phyloP scores from a whole-genome alignment of 2,888 invertebrate species.

The Brachyopa scutellaris region DNA sequence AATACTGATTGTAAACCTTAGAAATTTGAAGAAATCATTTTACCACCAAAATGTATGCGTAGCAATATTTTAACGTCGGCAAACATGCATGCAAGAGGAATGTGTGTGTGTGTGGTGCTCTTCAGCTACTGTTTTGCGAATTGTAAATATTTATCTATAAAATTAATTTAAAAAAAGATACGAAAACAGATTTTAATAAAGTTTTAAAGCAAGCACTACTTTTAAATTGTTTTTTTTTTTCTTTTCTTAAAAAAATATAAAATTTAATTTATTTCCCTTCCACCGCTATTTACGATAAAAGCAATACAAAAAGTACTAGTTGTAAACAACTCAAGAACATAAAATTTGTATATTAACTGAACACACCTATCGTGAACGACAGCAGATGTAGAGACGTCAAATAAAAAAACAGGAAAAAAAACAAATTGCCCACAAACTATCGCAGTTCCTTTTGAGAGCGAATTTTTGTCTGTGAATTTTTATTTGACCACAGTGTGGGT shows the following conservation, averaged over 20 bases:
- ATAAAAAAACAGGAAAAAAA: conserved; percentile 40
- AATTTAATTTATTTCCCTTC: no score
- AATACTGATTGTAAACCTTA: conserved; percentile 68
- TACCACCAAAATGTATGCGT: conserved; percentile 33
- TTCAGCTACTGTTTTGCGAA: conserved; percentile 12
- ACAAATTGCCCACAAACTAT: conserved; percentile 1
- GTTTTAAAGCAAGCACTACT: conserved; percentile 44
- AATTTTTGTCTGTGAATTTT: conserved; percentile 32
- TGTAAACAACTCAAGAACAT: background rate
- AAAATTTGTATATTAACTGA: background rate
- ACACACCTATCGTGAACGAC: background rate
- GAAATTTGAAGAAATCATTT: conserved; percentile 23
- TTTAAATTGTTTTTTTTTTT: background rate
- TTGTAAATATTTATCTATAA: conserved; percentile 1
- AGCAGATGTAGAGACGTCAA: background rate
- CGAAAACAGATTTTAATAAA: conserved; percentile 54
- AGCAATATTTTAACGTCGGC: conserved; percentile 46
- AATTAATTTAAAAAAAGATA: conserved; percentile 15
- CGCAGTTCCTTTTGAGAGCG: conserved; percentile 2
- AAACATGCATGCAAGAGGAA: conserved; percentile 9
- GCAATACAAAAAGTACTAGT: background rate
- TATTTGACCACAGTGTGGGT: conserved; percentile 43
- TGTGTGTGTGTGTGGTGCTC: conserved; percentile 17
- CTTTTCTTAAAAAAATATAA: no score
- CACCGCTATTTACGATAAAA: no score